A percentile compares a stretch with the other conserved stretches of the same genome.
Conservation (phyloP, 2,888 invertebrate species). For the Pollenia amentaria region DNA sequence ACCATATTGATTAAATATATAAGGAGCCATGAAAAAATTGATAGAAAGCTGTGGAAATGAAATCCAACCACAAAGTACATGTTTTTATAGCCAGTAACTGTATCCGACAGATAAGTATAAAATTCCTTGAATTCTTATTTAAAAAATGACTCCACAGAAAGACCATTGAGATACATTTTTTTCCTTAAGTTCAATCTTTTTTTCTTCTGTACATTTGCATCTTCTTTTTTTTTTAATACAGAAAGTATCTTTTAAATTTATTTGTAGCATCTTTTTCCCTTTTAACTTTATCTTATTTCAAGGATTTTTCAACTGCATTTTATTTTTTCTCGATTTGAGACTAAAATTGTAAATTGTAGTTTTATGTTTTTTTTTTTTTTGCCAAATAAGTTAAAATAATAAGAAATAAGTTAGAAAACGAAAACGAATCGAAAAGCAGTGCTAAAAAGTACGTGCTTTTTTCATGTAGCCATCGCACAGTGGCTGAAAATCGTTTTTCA, state of each 20-base stretch:
- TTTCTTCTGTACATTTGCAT: not conserved
- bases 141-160: not conserved
- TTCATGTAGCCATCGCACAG: not conserved
- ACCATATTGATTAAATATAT: constrained; percentile 13
- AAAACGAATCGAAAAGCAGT: constrained; percentile 27
- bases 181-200: not conserved
- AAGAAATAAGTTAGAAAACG: constrained; percentile 9
- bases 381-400: constrained; percentile 37
- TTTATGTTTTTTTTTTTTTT: constrained; percentile 23
- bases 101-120: not conserved
- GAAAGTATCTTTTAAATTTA: not conserved
- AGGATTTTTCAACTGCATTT: constrained; percentile 27
- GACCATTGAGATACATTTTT: not conserved
- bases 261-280: not conserved
- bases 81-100: not conserved
- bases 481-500: too few relatives aligned
- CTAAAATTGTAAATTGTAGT: not conserved
- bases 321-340: not conserved
- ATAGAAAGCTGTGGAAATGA: too few relatives aligned
- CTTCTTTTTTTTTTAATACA: not conserved
- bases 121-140: not conserved
- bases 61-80: constrained; percentile 13
- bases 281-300: constrained; percentile 4
- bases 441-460: constrained; percentile 32
- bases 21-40: not conserved